Evolutionary conservation across 23 tunicate genomes (phyloP), one percentile per base, ranked within the genome.

Genomic region (Halocynthia aurantium): DNA sequence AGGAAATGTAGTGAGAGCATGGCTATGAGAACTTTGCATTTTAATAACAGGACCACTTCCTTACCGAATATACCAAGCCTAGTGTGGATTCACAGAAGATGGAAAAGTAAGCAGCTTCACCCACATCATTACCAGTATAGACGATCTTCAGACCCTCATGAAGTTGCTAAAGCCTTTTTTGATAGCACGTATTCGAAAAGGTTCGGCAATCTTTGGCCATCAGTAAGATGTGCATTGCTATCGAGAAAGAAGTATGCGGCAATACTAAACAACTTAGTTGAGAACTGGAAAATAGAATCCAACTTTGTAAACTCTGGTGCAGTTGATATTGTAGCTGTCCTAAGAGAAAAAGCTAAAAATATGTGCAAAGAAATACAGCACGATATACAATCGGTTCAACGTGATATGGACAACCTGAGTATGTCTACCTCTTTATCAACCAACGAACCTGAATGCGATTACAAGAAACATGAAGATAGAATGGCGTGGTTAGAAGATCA

Each of bases 181-280:
- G 96, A 89, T 63, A 55, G 51, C 52, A 71, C 78, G 55, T 89
- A 89, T 55, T 44, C 63, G 5, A 81, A 81, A 67, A 8, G 62
- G 18, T 81, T 89, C 55, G 71, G 69, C 8, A 55, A 70, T n/a
- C 63, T 84, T 12, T 89, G 96, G 96, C 80, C 79, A 8, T 82
- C 89, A 12, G 77, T 89, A n/a, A 67, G 96, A 53, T 89, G 96
- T 84, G 96, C 96, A 10, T 75, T 89, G 96, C 80, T 84, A 49
- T 89, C 96, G 18, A 61, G 96, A 69, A 89, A 89, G 62, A 89
- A 89, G 61, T 89, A 89, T 70, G 63, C 82, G 44, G 73, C 76
- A 54, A 69, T 89, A 7, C 6, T 88, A 20, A 88, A 88, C 64
- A 78, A 69, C 61, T 83, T 72, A 62, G 67, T 67, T 6, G 22